Percentiles rank a stretch among this genome's conserved stretches.
These are phyloP conservation scores for Ctenodactylus gundi DNA, from an alignment of 2,113 vertebrate species.

Conservation along the genomic window DNA sequence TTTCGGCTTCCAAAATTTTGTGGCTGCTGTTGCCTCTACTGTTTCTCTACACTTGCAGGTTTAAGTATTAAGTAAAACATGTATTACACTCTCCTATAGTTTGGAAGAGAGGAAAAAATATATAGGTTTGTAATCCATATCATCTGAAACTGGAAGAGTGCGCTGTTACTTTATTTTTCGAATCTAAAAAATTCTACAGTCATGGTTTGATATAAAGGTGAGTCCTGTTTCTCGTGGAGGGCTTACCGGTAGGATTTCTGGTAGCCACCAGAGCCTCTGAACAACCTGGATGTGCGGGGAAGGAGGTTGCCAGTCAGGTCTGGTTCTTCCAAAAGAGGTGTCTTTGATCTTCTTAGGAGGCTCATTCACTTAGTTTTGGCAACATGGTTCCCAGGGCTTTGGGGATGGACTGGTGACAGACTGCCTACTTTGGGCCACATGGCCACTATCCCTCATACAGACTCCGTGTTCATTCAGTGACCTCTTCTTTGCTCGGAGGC, in stretches of 20 bases:
- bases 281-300: constrained; percentile 93
- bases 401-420: constrained; percentile 90
- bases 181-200: neutral
- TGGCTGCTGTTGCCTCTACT: constrained; percentile 5
- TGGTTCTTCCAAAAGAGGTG: constrained; percentile 91
- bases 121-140: neutral
- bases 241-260: constrained; percentile 95
- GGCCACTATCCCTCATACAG: constrained; percentile 91
- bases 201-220: neutral
- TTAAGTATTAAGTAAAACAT: neutral
- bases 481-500: constrained; percentile 89
- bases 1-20: neutral
- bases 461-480: constrained; percentile 93
- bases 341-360: constrained; percentile 95
- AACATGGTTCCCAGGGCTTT: constrained; percentile 90
- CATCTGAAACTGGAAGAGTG: neutral
- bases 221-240: neutral
- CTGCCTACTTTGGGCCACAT: constrained; percentile 91
- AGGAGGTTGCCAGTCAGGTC: constrained; percentile 91
- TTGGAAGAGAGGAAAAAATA: neutral
- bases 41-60: neutral
- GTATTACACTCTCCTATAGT: neutral
- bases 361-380: constrained; percentile 93
- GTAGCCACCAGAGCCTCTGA: constrained; percentile 93
- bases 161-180: neutral